Percentiles rank a stretch among this genome's conserved stretches.
phyloP scores from a whole-genome alignment of 2,888 invertebrate genomes.

The Agrochola macilenta region DNA sequence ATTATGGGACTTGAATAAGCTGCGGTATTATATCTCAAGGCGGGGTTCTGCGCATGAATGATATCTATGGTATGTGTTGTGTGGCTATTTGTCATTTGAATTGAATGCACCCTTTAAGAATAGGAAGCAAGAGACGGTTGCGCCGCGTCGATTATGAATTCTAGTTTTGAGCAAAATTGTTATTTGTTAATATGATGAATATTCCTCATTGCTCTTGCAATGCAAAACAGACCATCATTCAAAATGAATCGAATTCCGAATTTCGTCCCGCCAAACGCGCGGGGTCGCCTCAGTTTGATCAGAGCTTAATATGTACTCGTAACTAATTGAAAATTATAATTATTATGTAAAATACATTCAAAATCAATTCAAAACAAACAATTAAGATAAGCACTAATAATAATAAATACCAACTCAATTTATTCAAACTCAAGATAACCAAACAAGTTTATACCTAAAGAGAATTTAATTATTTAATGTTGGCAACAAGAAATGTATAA shows the following conservation, averaged over 20 bases:
- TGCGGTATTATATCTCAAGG: neutral
- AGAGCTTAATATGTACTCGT: neutral
- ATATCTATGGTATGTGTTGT: constrained; percentile 27
- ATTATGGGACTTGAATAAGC: constrained; percentile 14
- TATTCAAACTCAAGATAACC: constrained; percentile 23
- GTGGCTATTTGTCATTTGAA: constrained; percentile 32
- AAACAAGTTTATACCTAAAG: constrained; percentile 32
- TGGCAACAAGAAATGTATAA: constrained; percentile 51
- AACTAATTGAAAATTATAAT: neutral
- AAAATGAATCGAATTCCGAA: neutral
- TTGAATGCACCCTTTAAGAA: constrained; percentile 17
- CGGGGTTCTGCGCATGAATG: constrained; percentile 5
- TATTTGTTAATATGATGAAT: neutral
- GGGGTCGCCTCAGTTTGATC: neutral
- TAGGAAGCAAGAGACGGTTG: neutral
- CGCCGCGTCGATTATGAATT: neutral
- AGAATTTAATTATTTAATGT: constrained; percentile 48
- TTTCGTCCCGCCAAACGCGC: neutral
- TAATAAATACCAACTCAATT: constrained; percentile 11
- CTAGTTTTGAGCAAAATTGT: neutral
- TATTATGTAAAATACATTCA: neutral
- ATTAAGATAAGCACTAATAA: constrained; percentile 11
- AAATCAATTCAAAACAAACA: constrained; percentile 26
- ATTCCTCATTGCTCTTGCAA: neutral
- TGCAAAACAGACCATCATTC: neutral